Evolutionary conservation across 2,113 vertebrate species (phyloP).

Genomic region (Oenanthe oenanthe): DNA sequence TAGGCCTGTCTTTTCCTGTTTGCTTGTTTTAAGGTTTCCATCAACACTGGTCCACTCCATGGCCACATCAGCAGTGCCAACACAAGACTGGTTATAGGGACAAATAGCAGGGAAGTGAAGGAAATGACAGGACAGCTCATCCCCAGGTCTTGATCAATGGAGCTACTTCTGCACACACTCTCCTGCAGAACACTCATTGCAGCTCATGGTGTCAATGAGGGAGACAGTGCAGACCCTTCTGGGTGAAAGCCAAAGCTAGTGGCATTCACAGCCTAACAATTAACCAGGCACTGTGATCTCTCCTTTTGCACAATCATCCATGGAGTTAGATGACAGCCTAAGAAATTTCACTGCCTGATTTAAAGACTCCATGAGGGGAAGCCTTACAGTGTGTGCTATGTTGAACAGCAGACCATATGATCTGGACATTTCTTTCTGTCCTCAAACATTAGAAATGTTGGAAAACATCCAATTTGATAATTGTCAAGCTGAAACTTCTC

Average conservation of each 20-base stretch:
- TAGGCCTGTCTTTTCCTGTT: neutral
- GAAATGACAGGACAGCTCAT: neutral
- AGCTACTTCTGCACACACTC: neutral
- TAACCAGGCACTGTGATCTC: neutral
- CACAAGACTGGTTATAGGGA: neutral
- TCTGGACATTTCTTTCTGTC: neutral
- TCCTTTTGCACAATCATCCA: neutral
- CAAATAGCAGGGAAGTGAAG: neutral
- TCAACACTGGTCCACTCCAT: neutral
- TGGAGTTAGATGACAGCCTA: neutral
- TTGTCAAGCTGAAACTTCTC: neutral
- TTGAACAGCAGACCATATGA: neutral
- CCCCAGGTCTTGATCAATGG: neutral
- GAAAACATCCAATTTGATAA: neutral
- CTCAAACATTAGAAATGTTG: neutral
- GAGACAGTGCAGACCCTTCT: neutral
- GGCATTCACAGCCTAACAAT: neutral
- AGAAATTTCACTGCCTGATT: neutral
- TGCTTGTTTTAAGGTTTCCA: neutral
- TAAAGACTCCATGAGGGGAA: neutral
- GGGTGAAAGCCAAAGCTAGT: neutral
- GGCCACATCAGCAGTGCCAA: neutral
- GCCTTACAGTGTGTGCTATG: neutral
- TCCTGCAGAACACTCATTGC: neutral
- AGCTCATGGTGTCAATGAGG: fast-evolving